Percentiles rank a stretch among this genome's conserved stretches.
Conservation (phyloP, 2,797 vertebrate species). For the Clarias pachynema region DNA sequence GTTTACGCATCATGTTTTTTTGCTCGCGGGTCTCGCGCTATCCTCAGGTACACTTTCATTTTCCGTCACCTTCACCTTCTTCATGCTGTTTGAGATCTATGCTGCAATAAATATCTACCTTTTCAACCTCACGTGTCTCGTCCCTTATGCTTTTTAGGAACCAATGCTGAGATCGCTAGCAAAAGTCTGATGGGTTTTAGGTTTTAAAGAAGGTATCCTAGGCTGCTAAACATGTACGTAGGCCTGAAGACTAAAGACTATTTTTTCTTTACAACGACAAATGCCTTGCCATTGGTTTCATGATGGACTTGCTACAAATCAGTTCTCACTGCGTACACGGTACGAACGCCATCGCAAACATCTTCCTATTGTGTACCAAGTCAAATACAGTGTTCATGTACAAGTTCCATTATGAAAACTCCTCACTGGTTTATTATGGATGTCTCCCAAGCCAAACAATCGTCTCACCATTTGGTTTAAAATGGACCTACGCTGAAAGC, state of each 20-base stretch:
- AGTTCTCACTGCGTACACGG: not conserved
- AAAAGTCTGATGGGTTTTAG: too few relatives aligned
- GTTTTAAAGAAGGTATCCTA: too few relatives aligned
- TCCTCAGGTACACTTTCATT: slow-evolving; percentile 35
- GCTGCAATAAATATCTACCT: slow-evolving; percentile 40
- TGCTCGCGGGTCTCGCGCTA: slow-evolving; percentile 2
- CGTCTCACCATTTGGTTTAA: not conserved
- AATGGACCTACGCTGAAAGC: not conserved
- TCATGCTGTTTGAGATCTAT: not conserved
- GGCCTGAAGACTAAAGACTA: too few relatives aligned
- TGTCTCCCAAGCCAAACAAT: too few relatives aligned
- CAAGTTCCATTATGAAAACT: too few relatives aligned
- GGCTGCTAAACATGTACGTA: too few relatives aligned
- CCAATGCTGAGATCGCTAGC: not conserved
- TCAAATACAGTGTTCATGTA: too few relatives aligned
- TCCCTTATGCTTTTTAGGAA: not conserved
- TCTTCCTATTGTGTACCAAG: not conserved
- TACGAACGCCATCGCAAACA: not conserved
- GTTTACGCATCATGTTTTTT: not conserved
- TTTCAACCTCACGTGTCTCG: not conserved
- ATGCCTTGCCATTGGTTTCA: not conserved
- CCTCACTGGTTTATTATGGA: not conserved
- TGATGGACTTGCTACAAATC: not conserved
- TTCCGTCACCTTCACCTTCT: not conserved
- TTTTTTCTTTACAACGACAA: not conserved